phyloP scores from a whole-genome alignment of 2,888 invertebrate genomes.

The Rutpela maculata region DNA sequence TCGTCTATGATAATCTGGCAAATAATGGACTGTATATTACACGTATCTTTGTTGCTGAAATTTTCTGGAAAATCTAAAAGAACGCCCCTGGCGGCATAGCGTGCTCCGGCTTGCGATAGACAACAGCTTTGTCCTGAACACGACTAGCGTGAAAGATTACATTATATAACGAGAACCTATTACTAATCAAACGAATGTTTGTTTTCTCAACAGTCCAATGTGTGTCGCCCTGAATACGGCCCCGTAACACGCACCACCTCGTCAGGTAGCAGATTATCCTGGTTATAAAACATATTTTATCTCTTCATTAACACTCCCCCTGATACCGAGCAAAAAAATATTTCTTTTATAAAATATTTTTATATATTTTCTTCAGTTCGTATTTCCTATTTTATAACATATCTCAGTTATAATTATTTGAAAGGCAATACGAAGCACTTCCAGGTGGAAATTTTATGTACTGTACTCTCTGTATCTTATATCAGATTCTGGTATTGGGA shows the following conservation, averaged over 20 bases:
- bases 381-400: neutral
- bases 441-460: too few relatives aligned
- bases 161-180: conserved; percentile 69
- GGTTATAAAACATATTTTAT: conserved; percentile 56
- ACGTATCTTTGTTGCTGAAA: neutral
- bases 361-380: neutral
- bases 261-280: conserved; percentile 54
- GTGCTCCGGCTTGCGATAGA: conserved; percentile 62
- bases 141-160: conserved; percentile 69
- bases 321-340: neutral
- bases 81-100: conserved; percentile 55
- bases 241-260: conserved; percentile 64
- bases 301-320: conserved; percentile 55
- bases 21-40: neutral
- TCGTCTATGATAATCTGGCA: too few relatives aligned
- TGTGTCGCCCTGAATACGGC: conserved; percentile 67
- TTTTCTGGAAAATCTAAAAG: conserved; percentile 7
- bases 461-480: too few relatives aligned
- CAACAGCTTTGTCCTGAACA: conserved; percentile 65
- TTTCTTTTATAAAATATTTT: neutral
- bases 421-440: neutral
- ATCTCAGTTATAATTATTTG: neutral
- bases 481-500: too few relatives aligned
- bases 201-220: conserved; percentile 70
- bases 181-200: conserved; percentile 69